These are phyloP conservation scores for Hippocampus kuda DNA, from an alignment of 2,797 vertebrate genomes.

Conservation along the genomic window DNA sequence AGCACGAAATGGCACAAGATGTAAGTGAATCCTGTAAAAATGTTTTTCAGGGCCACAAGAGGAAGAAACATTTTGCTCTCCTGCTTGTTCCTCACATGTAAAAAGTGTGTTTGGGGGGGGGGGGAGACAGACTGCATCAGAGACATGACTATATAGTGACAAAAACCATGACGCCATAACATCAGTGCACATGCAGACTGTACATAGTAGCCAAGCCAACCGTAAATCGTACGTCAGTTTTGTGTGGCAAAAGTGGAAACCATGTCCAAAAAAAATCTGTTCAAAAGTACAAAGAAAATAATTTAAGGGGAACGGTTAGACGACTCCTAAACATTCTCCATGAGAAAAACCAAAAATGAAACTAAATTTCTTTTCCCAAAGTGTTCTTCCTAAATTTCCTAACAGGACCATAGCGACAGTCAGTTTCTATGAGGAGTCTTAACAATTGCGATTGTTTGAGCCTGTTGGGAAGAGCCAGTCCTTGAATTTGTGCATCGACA, in stretches of 20 bases:
- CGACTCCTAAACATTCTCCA: conserved; percentile 39
- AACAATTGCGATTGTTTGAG: conserved; percentile 31
- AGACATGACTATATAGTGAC: conserved; percentile 39
- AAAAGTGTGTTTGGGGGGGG: conserved; percentile 29
- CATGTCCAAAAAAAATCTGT: conserved; percentile 34
- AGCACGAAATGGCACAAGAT: conserved; percentile 71
- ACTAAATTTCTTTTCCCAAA: conserved; percentile 18
- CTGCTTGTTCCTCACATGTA: conserved; percentile 19
- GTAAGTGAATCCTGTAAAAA: conserved; percentile 47
- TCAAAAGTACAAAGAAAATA: conserved; percentile 61
- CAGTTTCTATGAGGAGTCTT: conserved; percentile 31
- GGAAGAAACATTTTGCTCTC: conserved; percentile 7
- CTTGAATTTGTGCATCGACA: conserved; percentile 36
- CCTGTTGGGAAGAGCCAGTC: conserved; percentile 32
- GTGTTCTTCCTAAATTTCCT: conserved; percentile 29
- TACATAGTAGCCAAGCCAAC: conserved; percentile 42
- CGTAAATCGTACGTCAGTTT: conserved; percentile 39
- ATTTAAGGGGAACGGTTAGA: conserved; percentile 45
- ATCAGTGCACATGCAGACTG: conserved; percentile 59
- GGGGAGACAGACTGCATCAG: conserved; percentile 22
- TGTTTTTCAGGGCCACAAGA: conserved; percentile 45
- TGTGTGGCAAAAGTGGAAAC: conserved; percentile 29
- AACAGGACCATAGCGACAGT: conserved; percentile 31
- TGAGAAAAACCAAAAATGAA: conserved; percentile 22
- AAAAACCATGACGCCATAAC: conserved; percentile 28